These are phyloP conservation scores for Eristalis intricaria DNA, from an alignment of 2,888 invertebrate genomes.

Conservation along the genomic window DNA sequence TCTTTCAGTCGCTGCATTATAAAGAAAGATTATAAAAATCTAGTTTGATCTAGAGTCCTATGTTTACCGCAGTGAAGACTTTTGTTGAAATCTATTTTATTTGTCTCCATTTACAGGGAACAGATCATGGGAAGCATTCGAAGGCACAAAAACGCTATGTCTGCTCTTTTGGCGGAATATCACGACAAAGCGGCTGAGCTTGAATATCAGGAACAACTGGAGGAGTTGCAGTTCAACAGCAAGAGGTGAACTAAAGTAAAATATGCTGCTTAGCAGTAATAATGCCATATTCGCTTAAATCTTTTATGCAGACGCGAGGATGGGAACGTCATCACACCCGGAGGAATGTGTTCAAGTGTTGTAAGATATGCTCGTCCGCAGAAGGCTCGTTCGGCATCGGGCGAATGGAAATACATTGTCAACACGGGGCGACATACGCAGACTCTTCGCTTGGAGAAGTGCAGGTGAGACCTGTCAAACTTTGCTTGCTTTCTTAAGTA, in stretches of 20 bases:
- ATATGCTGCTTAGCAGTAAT: neutral
- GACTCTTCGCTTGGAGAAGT: constrained; percentile 90
- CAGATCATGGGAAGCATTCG: constrained; percentile 87
- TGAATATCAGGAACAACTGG: constrained; percentile 78
- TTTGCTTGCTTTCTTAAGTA: neutral
- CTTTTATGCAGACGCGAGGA: constrained; percentile 84
- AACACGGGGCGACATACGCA: constrained; percentile 93
- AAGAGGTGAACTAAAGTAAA: constrained; percentile 76
- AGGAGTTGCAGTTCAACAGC: constrained; percentile 77
- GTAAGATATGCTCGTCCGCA: constrained; percentile 91
- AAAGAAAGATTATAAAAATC: too few species aligned
- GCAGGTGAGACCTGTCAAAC: constrained; percentile 81
- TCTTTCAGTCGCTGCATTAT: too few species aligned
- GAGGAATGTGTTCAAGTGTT: constrained; percentile 90
- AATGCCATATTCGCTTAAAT: neutral
- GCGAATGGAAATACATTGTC: constrained; percentile 93
- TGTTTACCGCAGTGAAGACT: too few species aligned
- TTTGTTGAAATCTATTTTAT: neutral
- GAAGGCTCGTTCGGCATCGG: constrained; percentile 89
- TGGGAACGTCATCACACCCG: constrained; percentile 83
- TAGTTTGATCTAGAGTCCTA: too few species aligned
- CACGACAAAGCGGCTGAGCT: constrained; percentile 83
- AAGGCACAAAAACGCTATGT: constrained; percentile 86
- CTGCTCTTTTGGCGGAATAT: constrained; percentile 87
- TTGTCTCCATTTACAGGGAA: constrained; percentile 82